These are phyloP conservation scores for Dendrolimus houi DNA, from an alignment of 2,888 invertebrate genomes.

Conservation along the genomic window DNA sequence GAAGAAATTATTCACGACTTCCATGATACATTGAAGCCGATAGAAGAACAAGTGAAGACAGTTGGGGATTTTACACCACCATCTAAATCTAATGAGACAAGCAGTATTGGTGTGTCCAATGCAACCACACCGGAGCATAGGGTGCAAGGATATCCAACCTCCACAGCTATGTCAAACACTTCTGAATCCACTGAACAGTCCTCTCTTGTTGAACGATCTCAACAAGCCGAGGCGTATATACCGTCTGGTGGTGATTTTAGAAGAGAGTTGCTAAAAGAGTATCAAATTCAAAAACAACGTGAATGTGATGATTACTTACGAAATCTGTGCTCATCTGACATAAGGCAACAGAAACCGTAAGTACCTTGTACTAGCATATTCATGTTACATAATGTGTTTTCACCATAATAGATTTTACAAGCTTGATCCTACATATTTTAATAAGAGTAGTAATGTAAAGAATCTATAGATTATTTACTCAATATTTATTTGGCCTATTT, in stretches of 20 bases:
- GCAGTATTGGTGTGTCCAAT: conserved; percentile 54
- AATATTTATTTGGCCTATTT: too few relatives aligned
- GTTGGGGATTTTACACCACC: conserved; percentile 37
- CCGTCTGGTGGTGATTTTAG: conserved; percentile 55
- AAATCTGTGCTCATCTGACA: conserved; percentile 57
- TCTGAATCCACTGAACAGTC: conserved; percentile 79
- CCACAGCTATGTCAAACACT: conserved; percentile 79
- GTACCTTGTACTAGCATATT: conserved; percentile 11
- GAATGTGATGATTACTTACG: conserved; percentile 68
- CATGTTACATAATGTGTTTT: too few relatives aligned
- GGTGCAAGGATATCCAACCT: conserved; percentile 80
- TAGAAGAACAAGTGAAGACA: conserved; percentile 51
- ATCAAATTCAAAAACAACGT: conserved; percentile 85
- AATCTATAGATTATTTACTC: too few relatives aligned
- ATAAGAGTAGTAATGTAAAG: too few relatives aligned
- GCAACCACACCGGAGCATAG: conserved; percentile 83
- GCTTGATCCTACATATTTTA: too few relatives aligned
- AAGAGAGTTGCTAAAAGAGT: conserved; percentile 86
- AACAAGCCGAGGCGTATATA: conserved; percentile 37
- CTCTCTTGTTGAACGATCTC: conserved; percentile 43
- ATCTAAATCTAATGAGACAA: conserved; percentile 40
- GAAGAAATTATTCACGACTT: conserved; percentile 84
- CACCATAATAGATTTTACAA: too few relatives aligned
- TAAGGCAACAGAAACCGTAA: conserved; percentile 56
- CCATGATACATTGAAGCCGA: conserved; percentile 71